A percentile compares a stretch with the other conserved stretches of the same genome.
Conservation (phyloP, 2,888 invertebrate species). For the Coleophora flavipennella region DNA sequence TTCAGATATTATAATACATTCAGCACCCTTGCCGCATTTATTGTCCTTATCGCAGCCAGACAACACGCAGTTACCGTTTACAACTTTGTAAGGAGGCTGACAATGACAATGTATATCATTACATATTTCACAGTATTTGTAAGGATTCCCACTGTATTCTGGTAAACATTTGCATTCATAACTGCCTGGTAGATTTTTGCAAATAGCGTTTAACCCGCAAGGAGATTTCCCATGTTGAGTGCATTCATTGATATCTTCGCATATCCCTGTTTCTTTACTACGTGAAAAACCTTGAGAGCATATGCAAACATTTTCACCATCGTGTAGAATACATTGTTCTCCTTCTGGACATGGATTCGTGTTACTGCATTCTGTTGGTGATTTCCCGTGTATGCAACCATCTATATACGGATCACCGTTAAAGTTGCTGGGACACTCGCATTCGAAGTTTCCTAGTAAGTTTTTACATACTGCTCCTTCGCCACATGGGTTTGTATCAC, state of each 20-base stretch:
- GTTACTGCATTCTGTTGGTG: slow-evolving; percentile 80
- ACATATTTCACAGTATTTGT: slow-evolving; percentile 88
- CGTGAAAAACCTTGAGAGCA: slow-evolving; percentile 91
- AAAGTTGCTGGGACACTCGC: slow-evolving; percentile 89
- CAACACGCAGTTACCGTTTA: slow-evolving; percentile 87
- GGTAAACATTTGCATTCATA: slow-evolving; percentile 93
- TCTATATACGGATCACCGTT: slow-evolving; percentile 85
- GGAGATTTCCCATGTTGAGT: slow-evolving; percentile 82
- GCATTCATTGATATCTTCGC: slow-evolving; percentile 91
- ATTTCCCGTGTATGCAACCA: slow-evolving; percentile 79
- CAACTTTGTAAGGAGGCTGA: slow-evolving; percentile 88
- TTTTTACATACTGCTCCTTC: slow-evolving; percentile 91
- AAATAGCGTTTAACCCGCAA: slow-evolving; percentile 91
- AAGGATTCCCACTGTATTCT: slow-evolving; percentile 92
- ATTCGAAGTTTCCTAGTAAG: slow-evolving; percentile 86
- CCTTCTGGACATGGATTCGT: slow-evolving; percentile 85
- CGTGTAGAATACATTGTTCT: slow-evolving; percentile 88
- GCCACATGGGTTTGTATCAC: slow-evolving; percentile 84
- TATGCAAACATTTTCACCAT: slow-evolving; percentile 88
- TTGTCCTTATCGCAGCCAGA: slow-evolving; percentile 87
- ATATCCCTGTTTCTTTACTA: slow-evolving; percentile 80
- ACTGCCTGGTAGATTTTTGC: slow-evolving; percentile 93
- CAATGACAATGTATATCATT: slow-evolving; percentile 88
- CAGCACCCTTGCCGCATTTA: slow-evolving; percentile 88
- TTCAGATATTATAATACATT: slow-evolving; percentile 91